A percentile compares a stretch with the other conserved stretches of the same genome.
Conservation (phyloP, 2,113 vertebrate species). For the Eonycteris spelaea region DNA sequence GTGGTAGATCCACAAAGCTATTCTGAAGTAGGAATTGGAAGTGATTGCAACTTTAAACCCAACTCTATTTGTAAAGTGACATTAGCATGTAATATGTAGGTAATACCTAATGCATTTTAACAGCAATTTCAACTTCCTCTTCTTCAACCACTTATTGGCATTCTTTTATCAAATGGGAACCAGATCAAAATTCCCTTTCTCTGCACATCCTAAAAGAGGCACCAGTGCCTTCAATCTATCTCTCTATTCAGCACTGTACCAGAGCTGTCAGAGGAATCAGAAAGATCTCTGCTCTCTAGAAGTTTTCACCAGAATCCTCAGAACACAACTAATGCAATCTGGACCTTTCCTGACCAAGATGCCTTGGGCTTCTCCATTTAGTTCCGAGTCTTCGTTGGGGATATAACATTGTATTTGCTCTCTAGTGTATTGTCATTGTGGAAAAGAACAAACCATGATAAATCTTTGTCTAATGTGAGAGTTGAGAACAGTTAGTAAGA, state of each 20-base stretch:
- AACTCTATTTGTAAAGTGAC: conserved; percentile 40
- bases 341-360: background rate
- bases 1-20: conserved; percentile 19
- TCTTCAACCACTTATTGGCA: background rate
- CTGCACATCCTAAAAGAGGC: conserved; percentile 7
- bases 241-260: conserved; percentile 1
- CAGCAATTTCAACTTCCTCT: conserved; percentile 19
- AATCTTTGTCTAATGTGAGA: conserved; percentile 18
- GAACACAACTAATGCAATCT: background rate
- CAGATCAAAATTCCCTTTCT: conserved; percentile 36
- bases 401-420: background rate
- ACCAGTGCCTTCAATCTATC: background rate
- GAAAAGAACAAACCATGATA: conserved; percentile 22
- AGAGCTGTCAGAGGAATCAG: background rate
- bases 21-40: conserved; percentile 16
- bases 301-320: conserved; percentile 6
- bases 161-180: conserved; percentile 38
- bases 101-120: conserved; percentile 27
- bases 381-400: conserved; percentile 11
- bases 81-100: conserved; percentile 10
- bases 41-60: conserved; percentile 32
- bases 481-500: background rate
- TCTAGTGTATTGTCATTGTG: background rate
- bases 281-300: background rate
- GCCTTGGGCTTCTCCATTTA: background rate